Percentiles rank a stretch among this genome's conserved stretches.
These are phyloP conservation scores for Agrenia bidenticulata DNA, from an alignment of 2,888 invertebrate species.

Conservation along the genomic window DNA sequence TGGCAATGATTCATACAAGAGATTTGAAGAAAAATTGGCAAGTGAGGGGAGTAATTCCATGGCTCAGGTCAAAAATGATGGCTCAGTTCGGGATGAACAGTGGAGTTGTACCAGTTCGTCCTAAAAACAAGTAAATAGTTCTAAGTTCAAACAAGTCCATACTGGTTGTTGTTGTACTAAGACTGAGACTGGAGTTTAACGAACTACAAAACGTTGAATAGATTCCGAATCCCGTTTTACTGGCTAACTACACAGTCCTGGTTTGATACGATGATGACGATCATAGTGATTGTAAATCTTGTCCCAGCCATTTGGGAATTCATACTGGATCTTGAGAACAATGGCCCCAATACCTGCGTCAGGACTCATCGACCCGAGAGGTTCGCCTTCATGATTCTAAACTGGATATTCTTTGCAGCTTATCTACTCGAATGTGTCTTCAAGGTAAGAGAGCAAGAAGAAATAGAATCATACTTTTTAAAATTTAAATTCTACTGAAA, in stretches of 20 bases:
- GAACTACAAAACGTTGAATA: too few species aligned
- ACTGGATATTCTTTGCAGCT: conserved; percentile 32
- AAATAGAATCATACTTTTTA: too few species aligned
- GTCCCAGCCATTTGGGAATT: conserved; percentile 55
- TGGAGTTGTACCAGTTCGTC: too few species aligned
- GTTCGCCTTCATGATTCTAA: conserved; percentile 26
- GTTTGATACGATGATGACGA: conserved; percentile 57
- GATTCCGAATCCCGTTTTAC: conserved; percentile 34
- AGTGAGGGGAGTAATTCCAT: conserved; percentile 35
- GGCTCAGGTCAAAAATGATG: conserved; percentile 26
- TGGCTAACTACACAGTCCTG: conserved; percentile 53
- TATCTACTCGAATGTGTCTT: conserved; percentile 43
- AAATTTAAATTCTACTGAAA: too few species aligned
- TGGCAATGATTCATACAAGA: conserved; percentile 49
- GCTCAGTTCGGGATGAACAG: conserved; percentile 27
- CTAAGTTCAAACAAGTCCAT: background rate
- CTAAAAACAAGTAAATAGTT: background rate
- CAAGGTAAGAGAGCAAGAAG: too few species aligned
- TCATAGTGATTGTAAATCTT: conserved; percentile 48
- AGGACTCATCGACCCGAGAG: background rate
- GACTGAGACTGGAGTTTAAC: too few species aligned
- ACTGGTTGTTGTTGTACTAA: too few species aligned
- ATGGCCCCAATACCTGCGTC: conserved; percentile 13
- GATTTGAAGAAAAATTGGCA: conserved; percentile 47
- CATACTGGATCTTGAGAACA: conserved; percentile 45